These are phyloP conservation scores for Characodon lateralis DNA, from an alignment of 2,797 vertebrate species.

Conservation along the genomic window DNA sequence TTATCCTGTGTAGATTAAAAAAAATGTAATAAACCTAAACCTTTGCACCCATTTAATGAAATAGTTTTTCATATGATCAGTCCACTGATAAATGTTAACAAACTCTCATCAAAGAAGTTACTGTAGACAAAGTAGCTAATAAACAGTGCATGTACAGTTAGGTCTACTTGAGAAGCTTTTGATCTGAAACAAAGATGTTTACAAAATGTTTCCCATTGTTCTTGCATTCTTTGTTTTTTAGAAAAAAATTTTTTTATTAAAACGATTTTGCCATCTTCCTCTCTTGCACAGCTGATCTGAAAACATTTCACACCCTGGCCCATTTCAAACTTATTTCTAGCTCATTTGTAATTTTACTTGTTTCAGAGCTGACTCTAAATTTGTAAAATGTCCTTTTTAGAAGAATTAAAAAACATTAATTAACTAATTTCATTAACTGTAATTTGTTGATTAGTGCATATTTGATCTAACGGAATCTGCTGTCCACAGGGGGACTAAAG, in stretches of 20 bases:
- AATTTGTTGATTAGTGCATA: slow-evolving; percentile 5
- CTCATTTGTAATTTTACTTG: neutral
- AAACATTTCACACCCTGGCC: slow-evolving; percentile 14
- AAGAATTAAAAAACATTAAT: neutral
- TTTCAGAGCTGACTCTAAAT: neutral
- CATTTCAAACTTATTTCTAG: neutral
- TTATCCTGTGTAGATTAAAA: too few species aligned
- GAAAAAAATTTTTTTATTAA: slow-evolving; percentile 4
- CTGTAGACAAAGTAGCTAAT: neutral
- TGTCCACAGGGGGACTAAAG: slow-evolving; percentile 87
- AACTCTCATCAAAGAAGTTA: neutral
- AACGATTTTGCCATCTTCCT: slow-evolving; percentile 4
- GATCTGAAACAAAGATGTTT: neutral
- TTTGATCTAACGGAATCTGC: slow-evolving; percentile 25
- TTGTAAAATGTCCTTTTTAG: neutral
- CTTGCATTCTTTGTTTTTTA: slow-evolving; percentile 1
- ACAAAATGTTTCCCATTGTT: neutral
- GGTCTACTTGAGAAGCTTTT: neutral
- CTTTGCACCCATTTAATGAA: neutral
- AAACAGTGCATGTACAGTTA: neutral
- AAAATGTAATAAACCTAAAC: neutral
- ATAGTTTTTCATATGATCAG: neutral
- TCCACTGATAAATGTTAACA: neutral
- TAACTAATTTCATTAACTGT: neutral
- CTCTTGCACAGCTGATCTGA: slow-evolving; percentile 27